Base-by-base conservation (phyloP, 2,888 invertebrate genomes). In the Macrophya alboannulata region DNA sequence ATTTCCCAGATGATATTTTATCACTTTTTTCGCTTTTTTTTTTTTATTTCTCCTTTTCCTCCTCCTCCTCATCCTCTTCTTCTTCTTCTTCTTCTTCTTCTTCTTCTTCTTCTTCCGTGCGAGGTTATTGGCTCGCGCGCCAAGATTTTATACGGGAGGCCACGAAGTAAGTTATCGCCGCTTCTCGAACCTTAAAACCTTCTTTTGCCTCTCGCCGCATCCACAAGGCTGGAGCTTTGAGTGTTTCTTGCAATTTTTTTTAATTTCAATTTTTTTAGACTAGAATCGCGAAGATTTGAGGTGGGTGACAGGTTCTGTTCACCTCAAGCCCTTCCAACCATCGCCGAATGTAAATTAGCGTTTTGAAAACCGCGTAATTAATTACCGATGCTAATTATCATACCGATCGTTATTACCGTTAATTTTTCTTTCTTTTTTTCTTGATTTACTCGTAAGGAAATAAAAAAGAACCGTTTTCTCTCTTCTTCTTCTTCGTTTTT, bases 111-210 rank as follows among this genome's bases (percentile, higher is more conserved):
- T 43, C 43, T 37, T 45, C 21, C 12, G 31, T 48, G 15, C 83
- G 83, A 83, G 83, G 83, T 83, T 83, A 71, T 83, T 83, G 83
- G 83, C 83, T 83, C 83, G 25, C 10, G 68, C 45, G 83, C 83
- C 83, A 83, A 83, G 83, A 83, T 83, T 51, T 71, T 65, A 65
- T 17, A 68, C 83, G 65, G 68, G 83, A 83, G 71, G 71, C 83
- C 68, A 37, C 83, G 68, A 37, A 65, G 83, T 68, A 83, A 83
- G 83, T 83, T 65, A 83, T 83, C 68, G 83, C 68, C 83, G 65
- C 15, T 62, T 43, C 81, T 21, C 62, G 21, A 81, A 21, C 62
- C 81, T 62, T 81, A 62, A 81, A 81, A 62, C 21, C 81, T 51
- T 83, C 68, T 31, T 83, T 31, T 83, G 31, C 40, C 40, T 83